phyloP scores from a whole-genome alignment of 2,888 invertebrate genomes.

The Disparrhopalites patrizii region DNA sequence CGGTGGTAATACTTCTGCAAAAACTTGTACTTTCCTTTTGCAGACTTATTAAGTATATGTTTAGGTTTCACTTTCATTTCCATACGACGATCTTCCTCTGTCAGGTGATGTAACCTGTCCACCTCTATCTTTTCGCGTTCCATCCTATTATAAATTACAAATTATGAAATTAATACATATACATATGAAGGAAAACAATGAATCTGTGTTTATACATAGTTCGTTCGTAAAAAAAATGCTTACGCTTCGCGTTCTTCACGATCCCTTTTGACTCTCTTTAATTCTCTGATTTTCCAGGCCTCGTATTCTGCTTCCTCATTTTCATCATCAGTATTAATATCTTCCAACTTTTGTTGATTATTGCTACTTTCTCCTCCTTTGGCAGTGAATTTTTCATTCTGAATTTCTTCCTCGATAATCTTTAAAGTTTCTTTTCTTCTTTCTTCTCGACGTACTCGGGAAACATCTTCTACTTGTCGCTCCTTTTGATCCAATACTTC shows the following conservation, averaged over 20 bases:
- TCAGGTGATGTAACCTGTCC: conserved; percentile 85
- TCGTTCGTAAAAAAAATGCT: conserved; percentile 51
- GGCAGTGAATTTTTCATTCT: conserved; percentile 63
- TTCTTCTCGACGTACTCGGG: conserved; percentile 81
- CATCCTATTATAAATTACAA: conserved; percentile 59
- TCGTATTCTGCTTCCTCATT: conserved; percentile 92
- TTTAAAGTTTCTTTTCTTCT: conserved; percentile 78
- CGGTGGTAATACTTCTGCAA: conserved; percentile 99
- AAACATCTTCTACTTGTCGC: conserved; percentile 78
- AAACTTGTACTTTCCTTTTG: conserved; percentile 98
- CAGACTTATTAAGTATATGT: conserved; percentile 84
- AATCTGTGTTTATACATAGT: neutral
- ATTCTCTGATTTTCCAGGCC: conserved; percentile 94
- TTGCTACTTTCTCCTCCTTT: conserved; percentile 37
- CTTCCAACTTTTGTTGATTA: conserved; percentile 64
- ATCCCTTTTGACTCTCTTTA: conserved; percentile 93
- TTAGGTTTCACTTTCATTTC: conserved; percentile 90
- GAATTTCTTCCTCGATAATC: conserved; percentile 83
- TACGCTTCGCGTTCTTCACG: conserved; percentile 91
- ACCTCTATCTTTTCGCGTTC: conserved; percentile 85
- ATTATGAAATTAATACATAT: neutral
- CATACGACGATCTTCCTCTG: conserved; percentile 90
- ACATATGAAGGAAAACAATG: neutral
- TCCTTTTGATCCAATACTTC: conserved; percentile 81
- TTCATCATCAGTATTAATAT: conserved; percentile 90